Conservation (phyloP, 2,888 invertebrate species). For the Thymelicus acteon region DNA sequence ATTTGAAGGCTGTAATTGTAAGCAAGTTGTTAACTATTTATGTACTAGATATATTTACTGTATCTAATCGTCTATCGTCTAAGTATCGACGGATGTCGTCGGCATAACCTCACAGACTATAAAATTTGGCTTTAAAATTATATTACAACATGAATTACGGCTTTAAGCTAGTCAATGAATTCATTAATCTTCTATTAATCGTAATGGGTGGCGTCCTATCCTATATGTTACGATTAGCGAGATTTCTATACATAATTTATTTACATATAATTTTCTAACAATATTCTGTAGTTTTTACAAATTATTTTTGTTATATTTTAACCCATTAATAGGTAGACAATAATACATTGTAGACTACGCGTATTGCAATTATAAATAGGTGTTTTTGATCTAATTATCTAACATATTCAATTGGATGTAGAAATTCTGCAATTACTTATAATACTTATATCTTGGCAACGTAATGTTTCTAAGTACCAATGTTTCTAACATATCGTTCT, state of each 20-base stretch:
- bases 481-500: conserved; percentile 43
- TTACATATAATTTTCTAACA: conserved; percentile 78
- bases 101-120: conserved; percentile 84
- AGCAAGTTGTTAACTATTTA: conserved; percentile 80
- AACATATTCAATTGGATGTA: conserved; percentile 56
- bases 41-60: conserved; percentile 75
- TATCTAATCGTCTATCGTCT: conserved; percentile 74
- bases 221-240: conserved; percentile 71
- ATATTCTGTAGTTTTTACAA: conserved; percentile 80
- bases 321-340: conserved; percentile 62
- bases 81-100: conserved; percentile 74
- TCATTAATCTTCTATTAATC: conserved; percentile 77
- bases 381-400: conserved; percentile 60
- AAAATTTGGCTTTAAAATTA: conserved; percentile 83
- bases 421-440: conserved; percentile 67
- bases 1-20: conserved; percentile 72
- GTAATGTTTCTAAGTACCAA: conserved; percentile 20
- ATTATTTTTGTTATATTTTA: conserved; percentile 73
- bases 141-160: conserved; percentile 78
- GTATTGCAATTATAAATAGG: conserved; percentile 67
- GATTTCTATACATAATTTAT: conserved; percentile 74
- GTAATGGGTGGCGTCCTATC: conserved; percentile 59
- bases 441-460: conserved; percentile 35
- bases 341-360: conserved; percentile 45
- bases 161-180: conserved; percentile 81